Evolutionary conservation across 2,113 vertebrate genomes (phyloP).

Genomic region (Lanius collurio): DNA sequence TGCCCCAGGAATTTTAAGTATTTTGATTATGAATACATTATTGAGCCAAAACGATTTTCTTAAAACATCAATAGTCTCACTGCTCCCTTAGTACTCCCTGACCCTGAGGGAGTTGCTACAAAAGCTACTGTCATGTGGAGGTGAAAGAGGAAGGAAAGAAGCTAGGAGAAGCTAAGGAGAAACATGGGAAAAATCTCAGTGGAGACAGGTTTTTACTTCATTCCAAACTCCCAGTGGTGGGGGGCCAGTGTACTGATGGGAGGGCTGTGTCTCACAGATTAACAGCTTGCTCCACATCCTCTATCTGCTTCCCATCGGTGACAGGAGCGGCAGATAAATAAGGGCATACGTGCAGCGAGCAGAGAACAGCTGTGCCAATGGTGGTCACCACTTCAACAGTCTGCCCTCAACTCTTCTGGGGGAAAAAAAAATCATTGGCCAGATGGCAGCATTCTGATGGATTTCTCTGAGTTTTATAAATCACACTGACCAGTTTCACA

Average conservation of each 20-base stretch:
- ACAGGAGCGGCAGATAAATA: neutral
- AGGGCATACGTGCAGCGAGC: neutral
- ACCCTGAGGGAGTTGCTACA: neutral
- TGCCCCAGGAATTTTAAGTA: slow-evolving; percentile 20
- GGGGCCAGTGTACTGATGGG: neutral
- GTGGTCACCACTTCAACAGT: neutral
- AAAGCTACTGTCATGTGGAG: neutral
- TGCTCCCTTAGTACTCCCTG: neutral
- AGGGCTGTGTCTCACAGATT: neutral
- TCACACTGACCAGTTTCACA: neutral
- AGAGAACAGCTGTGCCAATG: neutral
- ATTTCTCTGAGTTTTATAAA: neutral
- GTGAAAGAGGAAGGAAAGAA: neutral
- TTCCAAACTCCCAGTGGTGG: neutral
- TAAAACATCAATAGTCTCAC: neutral
- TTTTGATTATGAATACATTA: slow-evolving; percentile 1
- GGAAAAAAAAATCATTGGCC: neutral
- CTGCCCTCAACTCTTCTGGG: neutral
- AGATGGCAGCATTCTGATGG: neutral
- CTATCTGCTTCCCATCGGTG: neutral
- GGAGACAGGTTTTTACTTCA: neutral
- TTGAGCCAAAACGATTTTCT: neutral
- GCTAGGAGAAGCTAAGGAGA: neutral
- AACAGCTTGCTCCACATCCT: neutral
- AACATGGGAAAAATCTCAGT: neutral